Percentiles rank a stretch among this genome's conserved stretches.
Evolutionary conservation across 2,113 vertebrate genomes (phyloP).

Genomic region (Gila orcuttii): DNA sequence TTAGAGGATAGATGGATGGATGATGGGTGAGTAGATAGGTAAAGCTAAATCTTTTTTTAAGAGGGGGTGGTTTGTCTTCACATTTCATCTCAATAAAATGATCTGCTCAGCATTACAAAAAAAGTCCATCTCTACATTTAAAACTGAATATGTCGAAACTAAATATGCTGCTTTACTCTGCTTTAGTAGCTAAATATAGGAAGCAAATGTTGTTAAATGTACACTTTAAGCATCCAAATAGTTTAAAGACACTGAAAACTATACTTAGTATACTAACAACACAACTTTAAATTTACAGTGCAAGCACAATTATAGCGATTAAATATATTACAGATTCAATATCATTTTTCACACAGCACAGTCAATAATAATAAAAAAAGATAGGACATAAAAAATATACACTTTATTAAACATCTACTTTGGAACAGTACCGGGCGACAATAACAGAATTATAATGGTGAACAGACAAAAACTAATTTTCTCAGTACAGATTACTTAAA

Average conservation of each 20-base stretch:
- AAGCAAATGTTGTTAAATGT: too few species aligned
- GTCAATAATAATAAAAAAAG: constrained; percentile 46
- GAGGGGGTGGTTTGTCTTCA: too few species aligned
- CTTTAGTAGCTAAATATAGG: too few species aligned
- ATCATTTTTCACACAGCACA: constrained; percentile 47
- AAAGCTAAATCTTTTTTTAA: too few species aligned
- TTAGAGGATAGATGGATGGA: too few species aligned
- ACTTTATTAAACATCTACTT: constrained; percentile 77
- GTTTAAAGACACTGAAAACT: not conserved
- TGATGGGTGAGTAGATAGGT: too few species aligned
- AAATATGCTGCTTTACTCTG: too few species aligned
- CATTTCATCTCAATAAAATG: too few species aligned
- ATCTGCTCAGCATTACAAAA: too few species aligned
- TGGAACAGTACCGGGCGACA: constrained; percentile 59
- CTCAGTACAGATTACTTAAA: constrained; percentile 19
- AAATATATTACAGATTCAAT: not conserved
- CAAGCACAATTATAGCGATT: not conserved
- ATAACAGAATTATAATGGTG: not conserved
- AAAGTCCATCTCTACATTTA: too few species aligned
- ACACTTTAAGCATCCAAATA: too few species aligned
- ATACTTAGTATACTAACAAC: not conserved
- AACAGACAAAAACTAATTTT: not conserved
- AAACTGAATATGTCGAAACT: too few species aligned
- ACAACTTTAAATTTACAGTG: not conserved
- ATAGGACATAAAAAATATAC: constrained; percentile 52